Evolutionary conservation across 2,113 vertebrate species (phyloP).

Genomic region (Calonectris borealis): DNA sequence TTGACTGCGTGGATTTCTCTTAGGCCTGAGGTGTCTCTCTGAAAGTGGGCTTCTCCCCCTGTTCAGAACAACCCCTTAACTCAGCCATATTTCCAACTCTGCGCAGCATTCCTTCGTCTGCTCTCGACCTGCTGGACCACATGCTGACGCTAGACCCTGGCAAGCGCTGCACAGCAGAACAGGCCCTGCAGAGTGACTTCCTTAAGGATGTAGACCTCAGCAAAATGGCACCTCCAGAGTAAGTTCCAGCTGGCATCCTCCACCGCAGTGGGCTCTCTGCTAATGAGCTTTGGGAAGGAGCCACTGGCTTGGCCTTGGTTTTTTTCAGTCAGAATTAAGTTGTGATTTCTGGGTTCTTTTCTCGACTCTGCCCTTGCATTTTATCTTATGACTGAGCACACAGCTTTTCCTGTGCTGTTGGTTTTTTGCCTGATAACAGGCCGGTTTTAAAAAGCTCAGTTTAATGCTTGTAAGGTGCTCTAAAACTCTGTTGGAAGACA

Average conservation of each 20-base stretch:
- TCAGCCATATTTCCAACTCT: neutral
- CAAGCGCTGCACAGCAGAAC: slow-evolving; percentile 93
- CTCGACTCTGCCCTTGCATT: rapidly evolving
- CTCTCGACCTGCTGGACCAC: slow-evolving; percentile 93
- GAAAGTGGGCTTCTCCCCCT: neutral
- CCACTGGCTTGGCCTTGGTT: neutral
- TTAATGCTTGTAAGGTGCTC: neutral
- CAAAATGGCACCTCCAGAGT: slow-evolving; percentile 97
- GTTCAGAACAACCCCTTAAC: neutral
- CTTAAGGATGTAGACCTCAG: slow-evolving; percentile 91
- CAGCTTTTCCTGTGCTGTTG: neutral
- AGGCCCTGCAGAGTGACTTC: slow-evolving; percentile 91
- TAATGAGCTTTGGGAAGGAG: neutral
- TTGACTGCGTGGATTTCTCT: neutral
- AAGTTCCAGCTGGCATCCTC: slow-evolving; percentile 63
- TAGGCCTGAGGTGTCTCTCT: neutral
- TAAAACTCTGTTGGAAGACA: neutral
- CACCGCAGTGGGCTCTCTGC: rapidly evolving
- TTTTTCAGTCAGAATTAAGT: neutral
- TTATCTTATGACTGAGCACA: neutral
- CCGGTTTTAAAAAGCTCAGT: neutral
- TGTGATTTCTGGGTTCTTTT: neutral
- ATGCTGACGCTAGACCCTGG: slow-evolving; percentile 97
- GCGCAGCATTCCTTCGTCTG: slow-evolving; percentile 84
- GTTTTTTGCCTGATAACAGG: neutral